These are phyloP conservation scores for Stenchaetothrips biformis DNA, from an alignment of 2,888 invertebrate genomes.

Conservation along the genomic window DNA sequence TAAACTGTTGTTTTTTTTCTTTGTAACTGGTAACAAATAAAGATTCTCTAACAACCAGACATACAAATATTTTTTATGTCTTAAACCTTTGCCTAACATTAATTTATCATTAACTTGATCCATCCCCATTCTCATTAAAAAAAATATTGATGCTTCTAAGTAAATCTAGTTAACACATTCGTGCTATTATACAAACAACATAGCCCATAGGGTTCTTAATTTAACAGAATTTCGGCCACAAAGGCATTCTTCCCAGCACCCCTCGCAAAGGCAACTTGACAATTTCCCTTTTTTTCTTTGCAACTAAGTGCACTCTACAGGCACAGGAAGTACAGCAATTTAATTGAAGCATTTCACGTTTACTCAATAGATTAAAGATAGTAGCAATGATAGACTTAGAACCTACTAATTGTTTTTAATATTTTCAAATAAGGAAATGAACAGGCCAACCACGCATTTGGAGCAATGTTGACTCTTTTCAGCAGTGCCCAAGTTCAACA, in stretches of 20 bases:
- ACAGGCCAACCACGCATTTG: no score
- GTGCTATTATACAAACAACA: background rate
- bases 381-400: background rate
- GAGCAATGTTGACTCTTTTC: background rate
- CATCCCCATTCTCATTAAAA: constrained; percentile 2
- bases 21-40: background rate
- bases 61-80: background rate
- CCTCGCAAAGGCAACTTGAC: no score
- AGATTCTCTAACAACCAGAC: constrained; percentile 18
- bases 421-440: no score
- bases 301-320: background rate
- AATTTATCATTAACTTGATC: constrained; percentile 12
- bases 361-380: background rate
- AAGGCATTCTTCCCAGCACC: no score
- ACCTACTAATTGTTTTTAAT: background rate
- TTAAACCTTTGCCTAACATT: background rate
- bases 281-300: no score
- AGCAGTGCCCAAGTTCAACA: background rate
- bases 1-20: background rate
- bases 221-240: background rate
- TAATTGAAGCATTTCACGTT: background rate
- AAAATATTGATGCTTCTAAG: constrained; percentile 5
- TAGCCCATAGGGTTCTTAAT: background rate
- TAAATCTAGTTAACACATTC: constrained; percentile 11
- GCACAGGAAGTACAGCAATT: background rate